These are phyloP conservation scores for Chunga burmeisteri DNA, from an alignment of 2,113 vertebrate genomes.

Conservation along the genomic window DNA sequence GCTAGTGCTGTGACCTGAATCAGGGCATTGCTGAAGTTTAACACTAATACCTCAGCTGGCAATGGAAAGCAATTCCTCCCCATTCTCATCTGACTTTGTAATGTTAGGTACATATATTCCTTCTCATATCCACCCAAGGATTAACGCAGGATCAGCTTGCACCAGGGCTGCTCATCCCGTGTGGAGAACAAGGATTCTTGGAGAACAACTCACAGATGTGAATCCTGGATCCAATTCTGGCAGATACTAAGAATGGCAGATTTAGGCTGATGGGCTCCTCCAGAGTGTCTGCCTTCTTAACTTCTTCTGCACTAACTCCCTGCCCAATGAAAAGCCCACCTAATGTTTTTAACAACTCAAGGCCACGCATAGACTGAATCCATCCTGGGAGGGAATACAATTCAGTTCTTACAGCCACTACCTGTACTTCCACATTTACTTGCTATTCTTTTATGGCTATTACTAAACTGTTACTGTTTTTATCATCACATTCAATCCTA, in stretches of 20 bases:
- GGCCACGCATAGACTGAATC: neutral
- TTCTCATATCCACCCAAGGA: neutral
- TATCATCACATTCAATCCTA: constrained; percentile 29
- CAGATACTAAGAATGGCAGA: neutral
- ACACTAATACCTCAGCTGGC: neutral
- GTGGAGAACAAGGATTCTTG: neutral
- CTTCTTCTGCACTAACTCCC: neutral
- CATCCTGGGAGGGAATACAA: neutral
- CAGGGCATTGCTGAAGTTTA: neutral
- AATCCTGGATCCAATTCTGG: neutral
- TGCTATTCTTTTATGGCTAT: neutral
- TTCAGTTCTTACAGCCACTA: neutral
- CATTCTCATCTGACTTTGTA: neutral
- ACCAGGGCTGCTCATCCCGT: neutral
- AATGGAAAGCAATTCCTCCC: neutral
- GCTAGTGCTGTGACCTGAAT: neutral
- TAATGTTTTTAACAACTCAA: neutral
- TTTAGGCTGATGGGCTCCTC: neutral
- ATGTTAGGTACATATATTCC: neutral
- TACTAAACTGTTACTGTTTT: constrained; percentile 4
- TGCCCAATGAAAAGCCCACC: neutral
- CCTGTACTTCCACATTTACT: neutral
- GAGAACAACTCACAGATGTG: neutral
- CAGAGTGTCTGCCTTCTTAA: neutral
- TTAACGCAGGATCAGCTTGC: neutral